These are phyloP conservation scores for Agrilus planipennis DNA, from an alignment of 1,140 invertebrate genomes.

Conservation along the genomic window DNA sequence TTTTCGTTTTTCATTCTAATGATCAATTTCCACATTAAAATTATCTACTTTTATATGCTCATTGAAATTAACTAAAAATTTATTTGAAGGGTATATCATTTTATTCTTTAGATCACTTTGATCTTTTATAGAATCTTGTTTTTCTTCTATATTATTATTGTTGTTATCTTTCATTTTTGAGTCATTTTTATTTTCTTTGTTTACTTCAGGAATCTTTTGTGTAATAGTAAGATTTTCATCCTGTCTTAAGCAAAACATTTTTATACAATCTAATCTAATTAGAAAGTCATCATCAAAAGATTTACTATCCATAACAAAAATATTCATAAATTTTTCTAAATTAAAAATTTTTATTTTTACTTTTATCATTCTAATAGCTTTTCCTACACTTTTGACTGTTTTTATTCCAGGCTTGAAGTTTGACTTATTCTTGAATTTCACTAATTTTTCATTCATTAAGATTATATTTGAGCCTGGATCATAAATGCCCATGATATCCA, in stretches of 20 bases:
- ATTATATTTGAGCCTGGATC: conserved; percentile 23
- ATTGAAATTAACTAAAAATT: conserved; percentile 23
- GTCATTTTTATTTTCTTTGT: conserved; percentile 1
- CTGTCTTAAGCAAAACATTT: conserved; percentile 11
- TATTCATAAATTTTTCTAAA: conserved; percentile 19
- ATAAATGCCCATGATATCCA: too few relatives aligned
- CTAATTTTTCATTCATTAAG: conserved; percentile 21
- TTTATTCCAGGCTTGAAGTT: conserved; percentile 13
- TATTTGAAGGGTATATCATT: background rate
- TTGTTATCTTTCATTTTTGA: background rate
- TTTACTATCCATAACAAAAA: conserved; percentile 21
- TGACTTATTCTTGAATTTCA: conserved; percentile 9
- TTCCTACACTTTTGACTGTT: conserved; percentile 22
- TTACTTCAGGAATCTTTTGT: background rate
- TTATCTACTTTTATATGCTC: conserved; percentile 22
- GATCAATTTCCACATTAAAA: conserved; percentile 19
- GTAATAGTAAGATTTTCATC: conserved; percentile 10
- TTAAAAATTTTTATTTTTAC: conserved; percentile 21
- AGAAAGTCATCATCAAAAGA: conserved; percentile 25
- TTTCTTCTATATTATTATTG: conserved; percentile 3
- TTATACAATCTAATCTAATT: conserved; percentile 20
- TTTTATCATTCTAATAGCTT: conserved; percentile 15
- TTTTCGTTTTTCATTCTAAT: conserved; percentile 16
- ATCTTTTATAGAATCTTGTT: background rate
- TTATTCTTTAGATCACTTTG: conserved; percentile 4